Conservation (phyloP, 2,797 vertebrate genomes). For the Enteromius afrohamiltoni region DNA sequence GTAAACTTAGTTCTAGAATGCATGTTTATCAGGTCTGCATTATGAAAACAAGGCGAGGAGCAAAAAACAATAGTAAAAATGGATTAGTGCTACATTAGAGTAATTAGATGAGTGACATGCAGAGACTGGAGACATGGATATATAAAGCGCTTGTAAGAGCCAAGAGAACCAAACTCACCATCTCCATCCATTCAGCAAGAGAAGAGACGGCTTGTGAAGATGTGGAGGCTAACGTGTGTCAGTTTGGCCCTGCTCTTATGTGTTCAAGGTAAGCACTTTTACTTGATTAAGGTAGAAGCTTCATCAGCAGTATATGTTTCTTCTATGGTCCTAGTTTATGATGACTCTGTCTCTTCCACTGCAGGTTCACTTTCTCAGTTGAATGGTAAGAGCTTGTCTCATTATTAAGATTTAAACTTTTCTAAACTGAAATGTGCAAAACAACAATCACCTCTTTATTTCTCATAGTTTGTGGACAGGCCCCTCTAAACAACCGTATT, state of each 20-base stretch:
- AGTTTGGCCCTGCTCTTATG: conserved; percentile 25
- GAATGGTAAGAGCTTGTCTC: conserved; percentile 28
- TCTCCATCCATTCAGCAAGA: neutral
- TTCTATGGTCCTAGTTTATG: neutral
- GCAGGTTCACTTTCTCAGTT: conserved; percentile 47
- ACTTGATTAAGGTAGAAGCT: neutral
- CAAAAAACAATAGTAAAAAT: neutral
- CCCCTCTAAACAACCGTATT: conserved; percentile 46
- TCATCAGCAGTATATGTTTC: neutral
- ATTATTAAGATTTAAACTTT: neutral
- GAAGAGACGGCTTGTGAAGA: neutral
- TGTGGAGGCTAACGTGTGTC: conserved; percentile 41
- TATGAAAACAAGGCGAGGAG: conserved; percentile 3
- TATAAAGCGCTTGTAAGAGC: neutral
- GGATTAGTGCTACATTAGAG: neutral
- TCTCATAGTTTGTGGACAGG: conserved; percentile 45
- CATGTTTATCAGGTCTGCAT: conserved; percentile 1
- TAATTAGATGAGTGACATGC: neutral
- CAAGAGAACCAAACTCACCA: neutral
- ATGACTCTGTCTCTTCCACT: neutral
- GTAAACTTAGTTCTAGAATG: neutral
- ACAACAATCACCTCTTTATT: neutral
- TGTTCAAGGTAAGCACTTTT: conserved; percentile 36
- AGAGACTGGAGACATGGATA: neutral
- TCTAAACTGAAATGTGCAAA: neutral